Evolutionary conservation across 2,888 invertebrate species (phyloP).

Genomic region (Himalopsyche kuldschensis): DNA sequence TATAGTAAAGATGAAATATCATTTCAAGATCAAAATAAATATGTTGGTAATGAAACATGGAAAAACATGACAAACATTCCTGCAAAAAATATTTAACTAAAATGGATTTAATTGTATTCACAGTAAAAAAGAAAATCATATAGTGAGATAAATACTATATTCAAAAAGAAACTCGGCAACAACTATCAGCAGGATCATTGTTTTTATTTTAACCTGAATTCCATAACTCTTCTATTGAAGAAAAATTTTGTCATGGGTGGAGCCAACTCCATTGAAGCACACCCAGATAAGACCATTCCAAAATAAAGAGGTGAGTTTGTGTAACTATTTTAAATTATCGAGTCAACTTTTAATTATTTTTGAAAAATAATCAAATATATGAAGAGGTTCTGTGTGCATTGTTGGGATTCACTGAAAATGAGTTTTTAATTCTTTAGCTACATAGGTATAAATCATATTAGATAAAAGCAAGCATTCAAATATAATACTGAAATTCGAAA

Average conservation of each 20-base stretch:
- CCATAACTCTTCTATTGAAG: not conserved
- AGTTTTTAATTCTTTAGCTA: not conserved
- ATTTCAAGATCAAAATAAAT: not conserved
- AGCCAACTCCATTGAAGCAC: slow-evolving; percentile 40
- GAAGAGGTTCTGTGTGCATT: not conserved
- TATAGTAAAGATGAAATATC: not conserved
- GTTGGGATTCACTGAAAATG: not conserved
- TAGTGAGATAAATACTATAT: not conserved
- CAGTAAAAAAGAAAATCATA: slow-evolving; percentile 8
- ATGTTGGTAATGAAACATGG: slow-evolving; percentile 4
- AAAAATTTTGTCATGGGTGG: slow-evolving; percentile 22
- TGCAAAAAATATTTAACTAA: slow-evolving; percentile 30
- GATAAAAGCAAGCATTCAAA: not conserved
- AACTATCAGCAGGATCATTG: not conserved
- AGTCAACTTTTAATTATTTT: not conserved
- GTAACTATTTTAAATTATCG: not conserved
- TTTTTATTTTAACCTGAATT: not conserved
- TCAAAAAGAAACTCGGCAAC: slow-evolving; percentile 2
- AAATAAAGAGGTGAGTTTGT: not conserved
- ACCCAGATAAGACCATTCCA: slow-evolving; percentile 22
- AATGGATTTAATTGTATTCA: slow-evolving; percentile 13
- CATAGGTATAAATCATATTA: not conserved
- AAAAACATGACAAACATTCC: slow-evolving; percentile 37
- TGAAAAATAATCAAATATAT: not conserved
- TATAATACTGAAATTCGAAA: not conserved